Conservation (phyloP, 1,140 invertebrate species). For the Cecropterus lyciades region DNA sequence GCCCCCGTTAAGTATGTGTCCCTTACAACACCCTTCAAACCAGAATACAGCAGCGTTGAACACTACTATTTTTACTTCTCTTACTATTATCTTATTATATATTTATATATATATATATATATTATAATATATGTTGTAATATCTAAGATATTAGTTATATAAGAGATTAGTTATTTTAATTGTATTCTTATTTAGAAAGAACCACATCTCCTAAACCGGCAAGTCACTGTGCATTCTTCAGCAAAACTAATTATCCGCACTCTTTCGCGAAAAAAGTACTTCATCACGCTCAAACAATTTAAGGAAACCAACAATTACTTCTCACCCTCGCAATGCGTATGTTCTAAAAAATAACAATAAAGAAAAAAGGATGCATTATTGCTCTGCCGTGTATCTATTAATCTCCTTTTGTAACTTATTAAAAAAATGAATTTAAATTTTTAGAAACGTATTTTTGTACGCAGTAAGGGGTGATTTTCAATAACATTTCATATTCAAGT, state of each 20-base stretch:
- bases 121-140: too few relatives aligned
- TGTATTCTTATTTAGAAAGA: background rate
- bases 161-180: too few relatives aligned
- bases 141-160: too few relatives aligned
- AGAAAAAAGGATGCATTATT: slow-evolving; percentile 10
- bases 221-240: slow-evolving; percentile 34
- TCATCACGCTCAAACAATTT: slow-evolving; percentile 25
- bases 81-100: too few relatives aligned
- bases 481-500: slow-evolving; percentile 4
- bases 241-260: slow-evolving; percentile 29
- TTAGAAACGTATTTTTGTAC: background rate
- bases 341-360: slow-evolving; percentile 13
- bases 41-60: too few relatives aligned
- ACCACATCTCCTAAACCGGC: slow-evolving; percentile 11
- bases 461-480: background rate
- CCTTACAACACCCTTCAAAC: too few relatives aligned
- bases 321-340: slow-evolving; percentile 13
- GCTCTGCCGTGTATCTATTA: slow-evolving; percentile 9
- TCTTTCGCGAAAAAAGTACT: slow-evolving; percentile 21
- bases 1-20: too few relatives aligned
- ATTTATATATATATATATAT: too few relatives aligned
- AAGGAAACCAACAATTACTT: slow-evolving; percentile 8
- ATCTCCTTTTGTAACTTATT: slow-evolving; percentile 14
- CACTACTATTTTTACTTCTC: too few relatives aligned
- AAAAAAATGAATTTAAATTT: background rate